Conservation (phyloP, 2,888 invertebrate species). For the Drosophila macrospina region DNA sequence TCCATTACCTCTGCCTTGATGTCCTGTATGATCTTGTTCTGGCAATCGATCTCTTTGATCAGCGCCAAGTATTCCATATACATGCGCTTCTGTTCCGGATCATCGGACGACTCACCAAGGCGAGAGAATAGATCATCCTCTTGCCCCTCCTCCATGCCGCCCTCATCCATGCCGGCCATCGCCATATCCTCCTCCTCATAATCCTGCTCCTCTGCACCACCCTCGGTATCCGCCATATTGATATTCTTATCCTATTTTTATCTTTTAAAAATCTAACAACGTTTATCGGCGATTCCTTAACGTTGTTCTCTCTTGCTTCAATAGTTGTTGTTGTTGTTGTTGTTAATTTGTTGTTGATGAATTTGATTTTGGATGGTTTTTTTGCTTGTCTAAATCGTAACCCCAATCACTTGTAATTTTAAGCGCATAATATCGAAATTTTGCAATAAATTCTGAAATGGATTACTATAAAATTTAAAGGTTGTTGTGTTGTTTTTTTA, state of each 20-base stretch:
- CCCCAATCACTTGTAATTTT: conserved; percentile 36
- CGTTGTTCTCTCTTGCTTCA: neutral
- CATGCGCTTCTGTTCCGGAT: conserved; percentile 77
- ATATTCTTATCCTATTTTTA: neutral
- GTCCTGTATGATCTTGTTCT: conserved; percentile 80
- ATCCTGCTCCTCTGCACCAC: conserved; percentile 54
- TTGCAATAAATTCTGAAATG: conserved; percentile 49
- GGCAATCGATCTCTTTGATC: conserved; percentile 81
- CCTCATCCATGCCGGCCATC: conserved; percentile 33
- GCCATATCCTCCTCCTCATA: conserved; percentile 51
- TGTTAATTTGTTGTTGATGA: neutral
- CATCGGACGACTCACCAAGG: conserved; percentile 74
- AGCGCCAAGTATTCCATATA: conserved; percentile 80
- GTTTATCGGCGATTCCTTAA: neutral
- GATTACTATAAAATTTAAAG: conserved; percentile 49
- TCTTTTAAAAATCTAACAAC: conserved; percentile 1
- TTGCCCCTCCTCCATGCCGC: conserved; percentile 56
- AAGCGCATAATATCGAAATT: conserved; percentile 47
- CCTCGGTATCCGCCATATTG: conserved; percentile 61
- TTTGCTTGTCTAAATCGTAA: conserved; percentile 26
- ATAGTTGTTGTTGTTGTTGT: neutral
- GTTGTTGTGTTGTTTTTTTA: conserved; percentile 47
- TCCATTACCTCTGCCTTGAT: conserved; percentile 79
- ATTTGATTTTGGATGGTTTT: conserved; percentile 11
- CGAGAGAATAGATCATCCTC: conserved; percentile 72